Percentiles rank a stretch among this genome's conserved stretches.
Evolutionary conservation across 2,113 vertebrate genomes (phyloP).

Genomic region (Dipodomys merriami): DNA sequence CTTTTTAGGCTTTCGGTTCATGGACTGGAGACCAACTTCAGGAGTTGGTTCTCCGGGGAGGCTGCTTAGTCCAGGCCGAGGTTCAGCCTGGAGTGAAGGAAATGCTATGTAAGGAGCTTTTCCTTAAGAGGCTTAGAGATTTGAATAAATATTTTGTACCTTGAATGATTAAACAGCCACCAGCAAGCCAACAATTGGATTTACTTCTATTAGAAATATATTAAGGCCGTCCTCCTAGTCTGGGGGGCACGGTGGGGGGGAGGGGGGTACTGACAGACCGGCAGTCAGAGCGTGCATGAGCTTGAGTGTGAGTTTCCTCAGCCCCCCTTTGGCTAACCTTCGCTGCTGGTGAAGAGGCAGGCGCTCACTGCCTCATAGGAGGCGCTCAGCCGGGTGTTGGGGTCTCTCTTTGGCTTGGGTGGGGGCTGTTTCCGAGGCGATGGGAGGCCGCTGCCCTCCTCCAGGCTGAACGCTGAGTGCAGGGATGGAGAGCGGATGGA

Average conservation of each 20-base stretch:
- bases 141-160: conserved; percentile 63
- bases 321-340: conserved; percentile 85
- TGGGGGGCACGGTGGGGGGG: background rate
- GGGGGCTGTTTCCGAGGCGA: conserved; percentile 98
- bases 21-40: fast-evolving
- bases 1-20: background rate
- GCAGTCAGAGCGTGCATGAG: conserved; percentile 64
- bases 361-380: conserved; percentile 97
- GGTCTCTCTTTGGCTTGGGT: conserved; percentile 98
- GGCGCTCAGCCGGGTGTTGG: conserved; percentile 95
- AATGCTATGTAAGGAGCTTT: conserved; percentile 53
- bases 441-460: conserved; percentile 88
- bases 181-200: conserved; percentile 72
- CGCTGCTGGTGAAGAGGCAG: conserved; percentile 90
- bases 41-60: background rate
- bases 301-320: background rate
- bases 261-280: conserved; percentile 37
- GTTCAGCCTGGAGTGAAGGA: background rate
- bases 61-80: background rate
- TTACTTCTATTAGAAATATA: conserved; percentile 76
- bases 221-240: background rate
- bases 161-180: conserved; percentile 74
- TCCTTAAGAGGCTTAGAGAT: conserved; percentile 73
- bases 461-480: conserved; percentile 88
- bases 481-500: conserved; percentile 90